Evolutionary conservation across 1,140 invertebrate genomes (phyloP).

Genomic region (Drosophila cardini): DNA sequence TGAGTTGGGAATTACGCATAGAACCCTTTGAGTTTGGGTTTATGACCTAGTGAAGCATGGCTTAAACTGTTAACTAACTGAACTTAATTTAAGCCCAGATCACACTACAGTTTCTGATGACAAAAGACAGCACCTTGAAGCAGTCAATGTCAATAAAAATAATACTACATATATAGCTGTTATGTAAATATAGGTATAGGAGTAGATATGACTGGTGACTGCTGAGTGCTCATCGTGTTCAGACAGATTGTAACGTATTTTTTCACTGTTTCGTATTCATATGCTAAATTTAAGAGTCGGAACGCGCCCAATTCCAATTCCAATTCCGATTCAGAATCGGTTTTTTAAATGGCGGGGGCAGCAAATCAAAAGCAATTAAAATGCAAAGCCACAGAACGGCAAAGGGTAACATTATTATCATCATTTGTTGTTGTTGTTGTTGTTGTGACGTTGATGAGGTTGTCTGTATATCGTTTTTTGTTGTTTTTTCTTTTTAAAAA

Average conservation of each 20-base stretch:
- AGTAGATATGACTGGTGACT: slow-evolving; percentile 37
- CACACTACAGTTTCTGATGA: slow-evolving; percentile 11
- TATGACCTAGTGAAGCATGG: neutral
- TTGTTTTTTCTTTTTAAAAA: neutral
- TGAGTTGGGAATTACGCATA: neutral
- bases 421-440: slow-evolving; percentile 25
- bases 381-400: slow-evolving; percentile 71
- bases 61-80: slow-evolving; percentile 23
- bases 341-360: slow-evolving; percentile 73
- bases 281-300: slow-evolving; percentile 57
- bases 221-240: slow-evolving; percentile 26
- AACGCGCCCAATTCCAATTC: slow-evolving; percentile 56
- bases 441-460: slow-evolving; percentile 64
- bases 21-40: slow-evolving; percentile 9
- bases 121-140: slow-evolving; percentile 23
- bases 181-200: slow-evolving; percentile 34
- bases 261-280: slow-evolving; percentile 42
- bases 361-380: slow-evolving; percentile 80
- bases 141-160: slow-evolving; percentile 17
- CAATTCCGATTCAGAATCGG: slow-evolving; percentile 32
- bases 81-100: slow-evolving; percentile 5
- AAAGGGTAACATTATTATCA: slow-evolving; percentile 38
- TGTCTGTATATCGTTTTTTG: slow-evolving; percentile 51
- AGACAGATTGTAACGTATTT: slow-evolving; percentile 46
- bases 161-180: slow-evolving; percentile 10